Conservation (phyloP, 2,888 invertebrate species). For the Cheilosia impressa region DNA sequence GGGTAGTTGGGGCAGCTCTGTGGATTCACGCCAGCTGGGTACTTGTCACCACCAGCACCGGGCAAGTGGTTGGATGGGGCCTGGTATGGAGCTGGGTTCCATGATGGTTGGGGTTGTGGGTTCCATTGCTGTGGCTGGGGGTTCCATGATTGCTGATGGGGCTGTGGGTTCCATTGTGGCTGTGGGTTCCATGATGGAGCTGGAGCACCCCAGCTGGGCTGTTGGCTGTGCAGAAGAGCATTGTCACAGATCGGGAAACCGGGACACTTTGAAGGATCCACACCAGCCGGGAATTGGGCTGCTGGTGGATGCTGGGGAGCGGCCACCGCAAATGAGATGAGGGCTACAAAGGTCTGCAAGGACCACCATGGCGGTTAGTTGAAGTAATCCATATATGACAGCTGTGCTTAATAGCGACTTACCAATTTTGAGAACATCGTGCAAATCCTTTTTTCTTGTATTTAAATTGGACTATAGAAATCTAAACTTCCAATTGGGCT, state of each 20-base stretch:
- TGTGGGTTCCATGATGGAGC: conserved; percentile 78
- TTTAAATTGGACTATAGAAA: conserved; percentile 83
- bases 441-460: conserved; percentile 48
- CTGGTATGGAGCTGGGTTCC: conserved; percentile 77
- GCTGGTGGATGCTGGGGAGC: conserved; percentile 83
- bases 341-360: conserved; percentile 80
- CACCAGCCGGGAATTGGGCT: conserved; percentile 84
- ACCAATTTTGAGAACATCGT: conserved; percentile 83
- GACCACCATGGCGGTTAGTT: conserved; percentile 38
- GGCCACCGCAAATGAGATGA: conserved; percentile 81
- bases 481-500: conserved; percentile 84
- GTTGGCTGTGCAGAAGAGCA: conserved; percentile 82
- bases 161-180: conserved; percentile 74
- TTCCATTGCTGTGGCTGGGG: conserved; percentile 79
- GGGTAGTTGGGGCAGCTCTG: conserved; percentile 85
- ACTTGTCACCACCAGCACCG: conserved; percentile 82
- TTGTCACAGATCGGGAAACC: conserved; percentile 85
- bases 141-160: conserved; percentile 75
- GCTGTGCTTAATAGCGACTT: conserved; percentile 76
- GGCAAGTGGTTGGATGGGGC: conserved; percentile 76
- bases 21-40: conserved; percentile 84
- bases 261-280: conserved; percentile 84
- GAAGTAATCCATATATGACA: conserved; percentile 41
- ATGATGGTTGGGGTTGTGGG: conserved; percentile 76
- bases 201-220: conserved; percentile 81